Evolutionary conservation across 2,888 invertebrate species (phyloP).

Genomic region (Bedellia somnulentella): DNA sequence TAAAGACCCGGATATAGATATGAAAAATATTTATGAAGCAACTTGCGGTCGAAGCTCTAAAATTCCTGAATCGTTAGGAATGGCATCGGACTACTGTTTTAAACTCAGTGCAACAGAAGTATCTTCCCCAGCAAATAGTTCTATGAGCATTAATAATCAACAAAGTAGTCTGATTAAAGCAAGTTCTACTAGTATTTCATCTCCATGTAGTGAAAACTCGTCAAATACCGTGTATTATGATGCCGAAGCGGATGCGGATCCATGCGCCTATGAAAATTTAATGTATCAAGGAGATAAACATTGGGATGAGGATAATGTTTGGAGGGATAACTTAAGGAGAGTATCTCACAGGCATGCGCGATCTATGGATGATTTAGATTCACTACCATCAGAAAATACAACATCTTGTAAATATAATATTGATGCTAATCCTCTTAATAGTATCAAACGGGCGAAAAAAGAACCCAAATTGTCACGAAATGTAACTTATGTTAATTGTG

Average conservation of each 20-base stretch:
- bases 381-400: slow-evolving; percentile 22
- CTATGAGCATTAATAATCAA: slow-evolving; percentile 17
- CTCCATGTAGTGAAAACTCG: slow-evolving; percentile 48
- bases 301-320: slow-evolving; percentile 82
- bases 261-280: slow-evolving; percentile 44
- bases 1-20: slow-evolving; percentile 67
- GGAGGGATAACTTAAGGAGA: slow-evolving; percentile 77
- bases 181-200: slow-evolving; percentile 50
- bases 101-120: slow-evolving; percentile 55
- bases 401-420: slow-evolving; percentile 20
- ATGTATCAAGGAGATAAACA: slow-evolving; percentile 68
- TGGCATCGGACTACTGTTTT: too few species aligned
- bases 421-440: slow-evolving; percentile 35
- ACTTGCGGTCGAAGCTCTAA: slow-evolving; percentile 63
- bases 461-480: slow-evolving; percentile 64
- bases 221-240: slow-evolving; percentile 53
- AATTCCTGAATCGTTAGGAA: slow-evolving; percentile 53
- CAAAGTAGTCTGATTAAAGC: slow-evolving; percentile 24
- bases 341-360: slow-evolving; percentile 81
- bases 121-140: slow-evolving; percentile 21
- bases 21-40: slow-evolving; percentile 73
- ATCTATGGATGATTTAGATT: slow-evolving; percentile 80
- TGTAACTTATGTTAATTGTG: slow-evolving; percentile 79
- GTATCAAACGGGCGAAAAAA: slow-evolving; percentile 45
- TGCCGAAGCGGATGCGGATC: slow-evolving; percentile 46